These are phyloP conservation scores for Acleris sparsana DNA, from an alignment of 2,888 invertebrate genomes.

Conservation along the genomic window DNA sequence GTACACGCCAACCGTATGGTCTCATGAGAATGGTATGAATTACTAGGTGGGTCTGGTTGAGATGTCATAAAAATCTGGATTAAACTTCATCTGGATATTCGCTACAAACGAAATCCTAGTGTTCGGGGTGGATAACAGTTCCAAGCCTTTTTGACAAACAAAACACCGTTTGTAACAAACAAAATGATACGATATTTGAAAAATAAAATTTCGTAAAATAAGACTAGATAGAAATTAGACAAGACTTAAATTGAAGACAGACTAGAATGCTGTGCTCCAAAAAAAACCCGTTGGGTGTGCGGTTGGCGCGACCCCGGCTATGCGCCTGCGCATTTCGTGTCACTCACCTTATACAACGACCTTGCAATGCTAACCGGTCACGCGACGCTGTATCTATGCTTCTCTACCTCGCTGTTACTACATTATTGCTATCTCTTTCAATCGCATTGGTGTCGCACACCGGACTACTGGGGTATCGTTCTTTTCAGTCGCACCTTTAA, in stretches of 20 bases:
- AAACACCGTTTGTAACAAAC: too few relatives aligned
- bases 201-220: too few relatives aligned
- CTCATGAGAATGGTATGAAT: not conserved
- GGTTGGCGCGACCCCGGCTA: slow-evolving; percentile 23
- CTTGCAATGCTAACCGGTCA: slow-evolving; percentile 83
- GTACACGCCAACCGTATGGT: slow-evolving; percentile 17
- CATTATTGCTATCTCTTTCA: slow-evolving; percentile 49
- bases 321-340: slow-evolving; percentile 60
- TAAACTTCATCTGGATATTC: too few relatives aligned
- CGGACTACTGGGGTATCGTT: slow-evolving; percentile 44
- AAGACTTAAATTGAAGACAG: too few relatives aligned
- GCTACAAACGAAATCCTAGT: too few relatives aligned
- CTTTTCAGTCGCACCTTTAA: slow-evolving; percentile 46
- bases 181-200: too few relatives aligned
- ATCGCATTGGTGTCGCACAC: slow-evolving; percentile 43
- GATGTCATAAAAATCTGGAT: too few relatives aligned
- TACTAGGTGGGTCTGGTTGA: not conserved
- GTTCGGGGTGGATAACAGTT: too few relatives aligned
- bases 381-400: slow-evolving; percentile 60
- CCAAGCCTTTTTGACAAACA: too few relatives aligned
- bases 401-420: slow-evolving; percentile 44
- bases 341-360: slow-evolving; percentile 76
- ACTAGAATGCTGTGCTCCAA: too few relatives aligned
- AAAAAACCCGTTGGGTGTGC: not conserved
- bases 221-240: too few relatives aligned